phyloP scores from a whole-genome alignment of 2,113 vertebrate species.

The Pipra filicauda region DNA sequence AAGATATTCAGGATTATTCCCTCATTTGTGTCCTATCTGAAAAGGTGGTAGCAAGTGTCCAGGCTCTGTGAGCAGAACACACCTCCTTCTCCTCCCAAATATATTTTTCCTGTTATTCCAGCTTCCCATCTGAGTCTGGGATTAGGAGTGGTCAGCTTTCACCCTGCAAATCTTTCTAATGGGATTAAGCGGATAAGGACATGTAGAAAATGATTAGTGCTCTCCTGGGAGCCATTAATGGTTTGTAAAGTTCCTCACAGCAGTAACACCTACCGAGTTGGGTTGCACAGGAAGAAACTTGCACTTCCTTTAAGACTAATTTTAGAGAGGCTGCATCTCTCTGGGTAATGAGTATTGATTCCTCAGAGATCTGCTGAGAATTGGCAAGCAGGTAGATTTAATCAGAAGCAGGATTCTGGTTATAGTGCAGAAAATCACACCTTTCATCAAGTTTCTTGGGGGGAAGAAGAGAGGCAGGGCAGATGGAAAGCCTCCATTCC shows the following conservation, averaged over 20 bases:
- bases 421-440: neutral
- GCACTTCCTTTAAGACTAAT: neutral
- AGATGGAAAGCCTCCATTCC: neutral
- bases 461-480: neutral
- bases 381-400: neutral
- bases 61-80: neutral
- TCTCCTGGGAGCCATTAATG: conserved; percentile 15
- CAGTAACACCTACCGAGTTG: neutral
- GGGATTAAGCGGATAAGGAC: conserved; percentile 2
- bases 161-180: neutral
- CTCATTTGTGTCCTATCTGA: neutral
- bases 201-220: neutral
- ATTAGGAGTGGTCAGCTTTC: neutral
- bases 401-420: neutral
- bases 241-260: neutral
- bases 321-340: neutral
- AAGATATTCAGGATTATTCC: neutral
- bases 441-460: neutral
- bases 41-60: neutral
- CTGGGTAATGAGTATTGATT: neutral
- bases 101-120: neutral
- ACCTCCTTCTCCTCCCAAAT: neutral
- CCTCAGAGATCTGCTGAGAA: neutral
- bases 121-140: neutral
- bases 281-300: neutral